Evolutionary conservation across 2,797 vertebrate species (phyloP), one percentile per base, ranked within the genome.

Genomic region (Phrynocephalus forsythii): DNA sequence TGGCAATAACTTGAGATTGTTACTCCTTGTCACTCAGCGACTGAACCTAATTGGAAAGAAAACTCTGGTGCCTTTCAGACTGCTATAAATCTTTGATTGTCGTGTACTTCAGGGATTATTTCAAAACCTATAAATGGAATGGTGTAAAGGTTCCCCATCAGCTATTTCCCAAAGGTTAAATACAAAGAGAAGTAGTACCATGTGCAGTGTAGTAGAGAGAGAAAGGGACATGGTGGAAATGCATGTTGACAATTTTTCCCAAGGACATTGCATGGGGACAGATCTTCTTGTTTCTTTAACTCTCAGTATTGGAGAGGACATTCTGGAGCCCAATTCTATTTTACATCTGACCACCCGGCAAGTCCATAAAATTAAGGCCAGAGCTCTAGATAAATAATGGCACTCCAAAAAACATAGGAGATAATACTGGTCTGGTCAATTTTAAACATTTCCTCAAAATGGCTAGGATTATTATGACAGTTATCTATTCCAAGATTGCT

Each of bases 71-170:
- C 16, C 16, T 82, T 83, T 83, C 66, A 48, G 7, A 60, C 18
- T n/a, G 50, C 33, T 83, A 72, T 79, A 79, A 71, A 87, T 78
- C 48, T 60, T 78, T 44, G 71, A 63, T 44, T 84, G n/a, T 83
- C 30, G 6, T 48, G 15, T 60, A 48, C 20, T 48, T 76, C 18
- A 50, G 79, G 79, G 71, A 82, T 76, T 76, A 67, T 87, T 82
- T 68, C 7, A 1, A 73, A 76, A 75, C 44, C 30, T 69, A 78
- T 83, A 83, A 71, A 71, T 71, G 80, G 24, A 48, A 83, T 71
- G 66, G 7, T 30, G 38, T 69, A 87, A 69, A 87, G 22, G 24
- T 69, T 87, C 30, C 50, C 73, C 44, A 77, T 26, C n/a, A 60
- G 63, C n/a, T 48, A 68, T 22, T 63, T 13, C 75, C 33, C 11